Evolutionary conservation across 2,113 vertebrate genomes (phyloP).

Genomic region (Leucoraja erinaceus): DNA sequence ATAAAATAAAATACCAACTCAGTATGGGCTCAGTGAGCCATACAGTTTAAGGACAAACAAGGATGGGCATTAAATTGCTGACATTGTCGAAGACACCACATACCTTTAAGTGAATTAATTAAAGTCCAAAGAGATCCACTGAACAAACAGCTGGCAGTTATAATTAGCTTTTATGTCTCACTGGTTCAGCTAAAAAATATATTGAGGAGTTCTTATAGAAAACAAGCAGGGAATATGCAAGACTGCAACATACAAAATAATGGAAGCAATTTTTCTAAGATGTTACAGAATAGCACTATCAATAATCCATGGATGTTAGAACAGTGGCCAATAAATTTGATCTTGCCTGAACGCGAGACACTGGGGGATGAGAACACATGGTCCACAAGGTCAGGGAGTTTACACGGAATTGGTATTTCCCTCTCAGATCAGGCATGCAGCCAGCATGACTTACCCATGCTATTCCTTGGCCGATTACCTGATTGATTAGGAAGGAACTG

Average conservation of each 20-base stretch:
- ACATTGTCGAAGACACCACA: no score
- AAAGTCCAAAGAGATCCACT: background rate
- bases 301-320: background rate
- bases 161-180: background rate
- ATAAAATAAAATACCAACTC: no score
- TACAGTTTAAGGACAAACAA: no score
- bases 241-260: background rate
- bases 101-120: no score
- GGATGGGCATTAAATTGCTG: no score
- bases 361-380: background rate
- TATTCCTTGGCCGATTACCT: background rate
- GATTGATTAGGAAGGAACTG: background rate
- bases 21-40: no score
- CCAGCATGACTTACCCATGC: background rate
- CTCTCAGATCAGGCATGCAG: background rate
- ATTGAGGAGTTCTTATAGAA: background rate
- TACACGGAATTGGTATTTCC: background rate
- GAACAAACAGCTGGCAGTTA: background rate
- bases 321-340: background rate
- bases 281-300: background rate
- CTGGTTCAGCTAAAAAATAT: background rate
- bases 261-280: background rate
- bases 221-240: background rate
- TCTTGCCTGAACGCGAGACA: background rate
- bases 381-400: background rate